phyloP scores from a whole-genome alignment of 2,888 invertebrate genomes.

The Athalia cordata region DNA sequence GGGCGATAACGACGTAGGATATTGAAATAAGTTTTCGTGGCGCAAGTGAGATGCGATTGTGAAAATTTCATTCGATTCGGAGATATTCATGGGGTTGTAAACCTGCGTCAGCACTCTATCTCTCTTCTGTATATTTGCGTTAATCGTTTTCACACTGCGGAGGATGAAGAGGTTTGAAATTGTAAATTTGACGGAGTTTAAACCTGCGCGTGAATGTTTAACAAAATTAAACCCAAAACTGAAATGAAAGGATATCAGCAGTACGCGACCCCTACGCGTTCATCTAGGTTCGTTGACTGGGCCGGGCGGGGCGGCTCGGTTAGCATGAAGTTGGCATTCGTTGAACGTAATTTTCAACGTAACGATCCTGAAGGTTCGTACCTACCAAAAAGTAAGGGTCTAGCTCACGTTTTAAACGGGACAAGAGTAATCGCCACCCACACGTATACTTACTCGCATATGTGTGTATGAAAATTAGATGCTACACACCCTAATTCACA shows the following conservation, averaged over 20 bases:
- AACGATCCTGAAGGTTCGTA: slow-evolving; percentile 14
- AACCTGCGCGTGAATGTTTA: slow-evolving; percentile 28
- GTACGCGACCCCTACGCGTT: slow-evolving; percentile 8
- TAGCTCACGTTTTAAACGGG: slow-evolving; percentile 4
- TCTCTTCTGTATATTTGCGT: neutral
- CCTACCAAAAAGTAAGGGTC: slow-evolving; percentile 14
- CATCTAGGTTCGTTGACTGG: slow-evolving; percentile 3
- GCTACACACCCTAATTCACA: too few species aligned
- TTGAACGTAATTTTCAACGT: slow-evolving; percentile 32
- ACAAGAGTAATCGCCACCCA: slow-evolving; percentile 4
- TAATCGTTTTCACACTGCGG: neutral
- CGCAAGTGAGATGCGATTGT: too few species aligned
- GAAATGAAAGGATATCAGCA: too few species aligned
- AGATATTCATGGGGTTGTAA: too few species aligned
- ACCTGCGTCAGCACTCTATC: too few species aligned
- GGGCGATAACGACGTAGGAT: too few species aligned
- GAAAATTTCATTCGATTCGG: too few species aligned
- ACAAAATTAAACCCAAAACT: slow-evolving; percentile 22
- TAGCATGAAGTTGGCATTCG: neutral
- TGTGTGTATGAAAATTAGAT: too few species aligned
- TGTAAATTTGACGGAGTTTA: slow-evolving; percentile 17
- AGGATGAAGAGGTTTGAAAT: slow-evolving; percentile 13
- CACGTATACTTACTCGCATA: too few species aligned
- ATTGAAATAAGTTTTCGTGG: too few species aligned
- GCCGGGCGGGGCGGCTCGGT: too few species aligned